Percentiles rank a stretch among this genome's conserved stretches.
phyloP scores from a whole-genome alignment of 1,140 invertebrate genomes.

The Bradysia coprophila region DNA sequence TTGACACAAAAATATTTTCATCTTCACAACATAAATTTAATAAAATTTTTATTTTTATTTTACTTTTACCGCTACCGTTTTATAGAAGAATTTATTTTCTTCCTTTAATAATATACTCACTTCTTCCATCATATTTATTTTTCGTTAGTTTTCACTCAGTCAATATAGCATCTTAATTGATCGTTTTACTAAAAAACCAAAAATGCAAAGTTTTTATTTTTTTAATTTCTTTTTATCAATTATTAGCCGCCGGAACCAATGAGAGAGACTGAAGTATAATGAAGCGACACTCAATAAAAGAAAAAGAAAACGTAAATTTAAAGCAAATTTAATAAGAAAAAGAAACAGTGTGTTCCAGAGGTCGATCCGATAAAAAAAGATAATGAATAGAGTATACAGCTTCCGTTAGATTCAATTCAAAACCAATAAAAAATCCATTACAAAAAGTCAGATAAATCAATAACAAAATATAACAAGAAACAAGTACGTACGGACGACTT shows the following conservation, averaged over 20 bases:
- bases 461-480: conserved; percentile 2
- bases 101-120: no score
- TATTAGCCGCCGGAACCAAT: conserved; percentile 52
- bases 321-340: conserved; percentile 1
- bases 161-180: no score
- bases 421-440: not conserved
- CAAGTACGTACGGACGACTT: not conserved
- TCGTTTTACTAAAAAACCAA: no score
- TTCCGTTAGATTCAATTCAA: not conserved
- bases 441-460: not conserved
- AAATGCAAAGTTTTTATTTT: conserved; percentile 2
- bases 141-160: not conserved
- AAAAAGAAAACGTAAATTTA: conserved; percentile 34
- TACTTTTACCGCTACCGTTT: no score
- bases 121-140: not conserved
- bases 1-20: no score
- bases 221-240: conserved; percentile 15
- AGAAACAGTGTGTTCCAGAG: not conserved
- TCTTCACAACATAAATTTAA: no score
- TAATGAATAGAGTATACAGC: not conserved
- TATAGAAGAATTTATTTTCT: no score
- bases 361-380: not conserved
- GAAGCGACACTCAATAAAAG: conserved; percentile 31
- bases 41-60: no score
- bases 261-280: conserved; percentile 46